A percentile compares a stretch with the other conserved stretches of the same genome.
Evolutionary conservation across 2,113 vertebrate species (phyloP).

Genomic region (human (Homo sapiens)): DNA sequence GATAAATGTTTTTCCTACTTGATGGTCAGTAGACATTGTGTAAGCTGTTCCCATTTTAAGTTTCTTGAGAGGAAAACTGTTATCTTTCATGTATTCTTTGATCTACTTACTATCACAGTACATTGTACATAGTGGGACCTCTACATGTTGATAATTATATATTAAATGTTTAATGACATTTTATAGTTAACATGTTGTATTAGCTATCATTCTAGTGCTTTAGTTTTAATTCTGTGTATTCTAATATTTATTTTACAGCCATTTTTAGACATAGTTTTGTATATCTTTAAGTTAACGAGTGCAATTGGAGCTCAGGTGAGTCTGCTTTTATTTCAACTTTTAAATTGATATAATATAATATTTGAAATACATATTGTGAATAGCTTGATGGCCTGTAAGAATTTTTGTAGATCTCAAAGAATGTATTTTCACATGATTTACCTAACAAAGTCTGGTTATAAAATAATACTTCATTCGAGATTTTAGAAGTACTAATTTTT

Average conservation of each 20-base stretch:
- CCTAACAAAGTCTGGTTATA: slow-evolving; percentile 37
- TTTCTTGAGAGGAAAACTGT: slow-evolving; percentile 14
- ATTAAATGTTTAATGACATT: slow-evolving; percentile 12
- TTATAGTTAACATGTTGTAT: slow-evolving; percentile 25
- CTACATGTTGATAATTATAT: not conserved
- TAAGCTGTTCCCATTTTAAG: slow-evolving; percentile 21
- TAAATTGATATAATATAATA: not conserved
- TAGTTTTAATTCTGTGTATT: slow-evolving; percentile 60
- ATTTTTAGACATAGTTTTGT: slow-evolving; percentile 95
- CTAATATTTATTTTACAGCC: slow-evolving; percentile 87
- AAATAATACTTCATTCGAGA: not conserved
- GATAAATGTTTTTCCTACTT: not conserved
- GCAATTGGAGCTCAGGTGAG: slow-evolving; percentile 97
- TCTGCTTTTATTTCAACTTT: slow-evolving; percentile 42
- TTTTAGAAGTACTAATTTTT: not conserved
- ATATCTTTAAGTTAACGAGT: slow-evolving; percentile 97
- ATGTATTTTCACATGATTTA: not conserved
- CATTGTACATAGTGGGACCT: not conserved
- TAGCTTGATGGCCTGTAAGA: not conserved
- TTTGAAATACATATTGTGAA: not conserved
- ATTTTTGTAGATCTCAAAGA: slow-evolving; percentile 42
- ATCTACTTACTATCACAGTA: not conserved
- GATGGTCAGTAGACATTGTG: not conserved
- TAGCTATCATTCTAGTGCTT: not conserved
- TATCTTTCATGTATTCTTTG: not conserved